Evolutionary conservation across 2,113 vertebrate genomes (phyloP).

Genomic region (Trogon surrucura): DNA sequence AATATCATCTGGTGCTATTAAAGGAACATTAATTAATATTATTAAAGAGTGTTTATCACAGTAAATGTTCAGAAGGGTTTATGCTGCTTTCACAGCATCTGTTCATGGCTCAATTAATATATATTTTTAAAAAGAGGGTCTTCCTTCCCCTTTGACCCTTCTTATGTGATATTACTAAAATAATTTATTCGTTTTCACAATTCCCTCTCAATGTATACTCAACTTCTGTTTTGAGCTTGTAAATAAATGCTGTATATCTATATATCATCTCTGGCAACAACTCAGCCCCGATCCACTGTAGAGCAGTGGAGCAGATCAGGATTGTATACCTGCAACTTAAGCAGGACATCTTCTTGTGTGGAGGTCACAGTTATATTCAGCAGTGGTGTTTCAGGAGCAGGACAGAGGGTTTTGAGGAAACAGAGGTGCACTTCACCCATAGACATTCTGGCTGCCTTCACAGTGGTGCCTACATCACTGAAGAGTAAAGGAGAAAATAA

Average conservation of each 20-base stretch:
- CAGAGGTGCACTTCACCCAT: neutral
- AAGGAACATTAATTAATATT: slow-evolving; percentile 21
- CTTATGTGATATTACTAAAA: neutral
- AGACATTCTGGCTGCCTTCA: neutral
- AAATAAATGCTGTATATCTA: neutral
- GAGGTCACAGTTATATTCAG: neutral
- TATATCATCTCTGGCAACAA: neutral
- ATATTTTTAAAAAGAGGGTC: neutral
- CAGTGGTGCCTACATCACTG: neutral
- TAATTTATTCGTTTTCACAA: neutral
- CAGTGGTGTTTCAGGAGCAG: neutral
- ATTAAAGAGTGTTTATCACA: neutral
- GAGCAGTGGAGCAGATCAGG: neutral
- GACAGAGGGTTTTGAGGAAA: neutral
- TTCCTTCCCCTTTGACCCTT: neutral
- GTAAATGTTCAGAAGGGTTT: neutral
- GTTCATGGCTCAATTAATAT: neutral
- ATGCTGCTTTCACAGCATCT: neutral
- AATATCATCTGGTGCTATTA: slow-evolving; percentile 53
- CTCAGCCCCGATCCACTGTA: neutral
- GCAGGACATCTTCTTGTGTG: neutral
- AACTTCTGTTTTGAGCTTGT: neutral
- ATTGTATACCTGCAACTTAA: neutral
- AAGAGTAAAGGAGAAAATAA: neutral
- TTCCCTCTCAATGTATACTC: neutral